Evolutionary conservation across 2,113 vertebrate genomes (phyloP), one percentile per base, ranked within the genome.

Genomic region (Grammomys dolichurus): DNA sequence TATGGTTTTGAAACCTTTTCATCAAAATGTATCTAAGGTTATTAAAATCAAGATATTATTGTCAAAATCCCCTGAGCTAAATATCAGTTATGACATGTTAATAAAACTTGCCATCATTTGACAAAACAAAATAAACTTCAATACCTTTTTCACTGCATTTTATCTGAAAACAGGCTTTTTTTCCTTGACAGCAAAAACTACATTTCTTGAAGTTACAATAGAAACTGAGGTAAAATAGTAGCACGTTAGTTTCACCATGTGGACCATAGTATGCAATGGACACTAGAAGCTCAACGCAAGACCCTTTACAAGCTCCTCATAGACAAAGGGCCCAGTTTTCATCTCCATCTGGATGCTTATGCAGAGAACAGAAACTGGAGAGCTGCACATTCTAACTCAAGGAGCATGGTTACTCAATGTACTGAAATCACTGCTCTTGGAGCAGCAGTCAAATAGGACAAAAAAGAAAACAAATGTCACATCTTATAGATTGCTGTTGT

Each of bases 11-110:
- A 67, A 87, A 87, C 31, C 12, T 93, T 94, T 63, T 90, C 19
- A 92, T 94, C 20, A 63, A 6, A n/a, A 43, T 43, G 31, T 72
- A 60, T 56, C 33, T 87, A 89, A 1, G 65, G n/a, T 94, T 60
- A 93, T 82, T 95, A 87, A 87, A 90, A 94, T 3, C 89, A 31
- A 91, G 43, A 36, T 93, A 85, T 89, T 75, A 92, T 72, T 87
- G 33, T 76, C 60, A 91, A 87, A 82, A 89, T 91, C 75, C 36
- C 48, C 85, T 58, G 48, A 93, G 48, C 63, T 92, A 91, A 94
- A 94, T 16, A 63, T 73, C 36, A 87, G 9, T 90, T 85, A 87
- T 80, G 73, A 84, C 87, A 94, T 56, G 63, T 91, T 96, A 94
- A 95, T 51, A 67, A 95, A 95, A 9, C 43, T 73, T 89, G 48